phyloP scores from a whole-genome alignment of 2,113 vertebrate genomes.

The Bungarus multicinctus region DNA sequence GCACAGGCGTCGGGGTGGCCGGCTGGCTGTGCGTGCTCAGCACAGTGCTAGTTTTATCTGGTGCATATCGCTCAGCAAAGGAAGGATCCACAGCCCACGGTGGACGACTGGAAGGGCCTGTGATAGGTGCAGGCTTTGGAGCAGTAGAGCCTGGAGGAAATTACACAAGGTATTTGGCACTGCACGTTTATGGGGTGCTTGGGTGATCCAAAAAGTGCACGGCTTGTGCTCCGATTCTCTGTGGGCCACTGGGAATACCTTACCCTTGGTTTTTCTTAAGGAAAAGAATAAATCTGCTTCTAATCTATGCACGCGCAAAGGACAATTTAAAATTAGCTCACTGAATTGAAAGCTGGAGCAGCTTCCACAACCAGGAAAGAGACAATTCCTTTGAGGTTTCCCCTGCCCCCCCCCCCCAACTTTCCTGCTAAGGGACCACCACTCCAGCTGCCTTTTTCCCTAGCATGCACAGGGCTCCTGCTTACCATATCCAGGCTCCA shows the following conservation, averaged over 20 bases:
- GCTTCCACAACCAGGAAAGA: background rate
- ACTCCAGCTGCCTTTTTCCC: background rate
- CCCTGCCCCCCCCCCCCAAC: background rate
- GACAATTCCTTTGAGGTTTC: background rate
- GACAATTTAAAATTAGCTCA: background rate
- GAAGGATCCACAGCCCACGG: slow-evolving; percentile 92
- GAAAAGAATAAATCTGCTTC: background rate
- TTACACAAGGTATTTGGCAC: background rate
- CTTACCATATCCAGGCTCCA: slow-evolving; percentile 60
- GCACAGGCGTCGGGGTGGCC: slow-evolving; percentile 86
- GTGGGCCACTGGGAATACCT: background rate
- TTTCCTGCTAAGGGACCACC: rapidly evolving
- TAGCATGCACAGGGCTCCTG: background rate
- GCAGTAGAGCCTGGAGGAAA: slow-evolving; percentile 53
- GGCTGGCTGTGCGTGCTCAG: slow-evolving; percentile 93
- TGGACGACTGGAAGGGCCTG: slow-evolving; percentile 78
- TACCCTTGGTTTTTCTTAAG: background rate
- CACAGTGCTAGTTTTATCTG: slow-evolving; percentile 92
- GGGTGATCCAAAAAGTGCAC: background rate
- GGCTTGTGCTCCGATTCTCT: background rate
- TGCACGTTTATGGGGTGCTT: background rate
- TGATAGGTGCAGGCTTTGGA: slow-evolving; percentile 56
- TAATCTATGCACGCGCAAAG: background rate
- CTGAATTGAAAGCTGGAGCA: background rate
- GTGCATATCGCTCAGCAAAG: slow-evolving; percentile 90